Base-by-base conservation (phyloP, 2,888 invertebrate species). In the Coelopa pilipes region DNA sequence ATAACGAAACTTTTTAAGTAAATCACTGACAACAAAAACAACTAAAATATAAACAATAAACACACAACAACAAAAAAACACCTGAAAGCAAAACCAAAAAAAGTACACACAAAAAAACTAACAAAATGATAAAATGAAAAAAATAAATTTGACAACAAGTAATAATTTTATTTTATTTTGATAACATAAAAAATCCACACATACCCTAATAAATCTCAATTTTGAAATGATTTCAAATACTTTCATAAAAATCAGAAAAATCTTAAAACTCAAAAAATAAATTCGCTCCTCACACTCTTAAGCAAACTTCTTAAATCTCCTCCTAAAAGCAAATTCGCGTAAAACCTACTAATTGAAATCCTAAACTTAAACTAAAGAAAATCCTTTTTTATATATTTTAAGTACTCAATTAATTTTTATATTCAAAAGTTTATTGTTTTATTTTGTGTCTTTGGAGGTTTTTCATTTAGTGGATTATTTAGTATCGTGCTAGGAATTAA, bases 1-100 rank as follows among this genome's bases (percentile, higher is more conserved):
- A 87, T 88, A 86, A 87, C 87, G 86, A 87, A 86, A 87, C 82
- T 87, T 87, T 88, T 88, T 87, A 87, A 88, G 83, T 88, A 85
- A 85, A 65, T 63, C 19, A 82, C 78, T 78, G 80, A 79, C 76
- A 79, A 78, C n/a, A 79, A 77, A 78, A 73, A 78, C 80, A 78
- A 80, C 80, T 63, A 63, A 75, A 79, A 76, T 78, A n/a, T n/a
- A n/a, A 34, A 34, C 34, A 34, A 34, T 34, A 34, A 79, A 79
- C 79, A 78, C 79, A 76, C 75, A 76, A 78, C 74, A 75, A 72
- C 70, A 70, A 77, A 76, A 79, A 79, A 80, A 77, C 76, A 75
- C 70, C 69, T 75, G 74, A 78, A 76, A 76, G 21, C 72, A 81
- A 78, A 80, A 80, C 66, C 65, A 75, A 79, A 76, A 79, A 79